phyloP scores from a whole-genome alignment of 2,888 invertebrate species.

The Stenotaenia linearis region DNA sequence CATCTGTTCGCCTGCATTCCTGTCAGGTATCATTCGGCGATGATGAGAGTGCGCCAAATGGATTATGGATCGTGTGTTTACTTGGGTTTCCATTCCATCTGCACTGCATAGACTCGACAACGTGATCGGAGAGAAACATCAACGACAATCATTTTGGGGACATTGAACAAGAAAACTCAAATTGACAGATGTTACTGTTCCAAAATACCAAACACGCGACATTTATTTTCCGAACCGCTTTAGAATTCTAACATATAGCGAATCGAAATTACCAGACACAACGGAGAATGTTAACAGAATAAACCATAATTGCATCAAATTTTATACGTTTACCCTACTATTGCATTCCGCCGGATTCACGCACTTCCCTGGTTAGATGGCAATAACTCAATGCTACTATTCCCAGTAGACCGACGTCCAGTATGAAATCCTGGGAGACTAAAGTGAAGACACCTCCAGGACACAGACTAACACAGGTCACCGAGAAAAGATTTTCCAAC shows the following conservation, averaged over 20 bases:
- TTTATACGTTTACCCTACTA: not conserved
- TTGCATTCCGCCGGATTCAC: not conserved
- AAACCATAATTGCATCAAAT: not conserved
- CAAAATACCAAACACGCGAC: not conserved
- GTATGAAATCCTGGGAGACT: not conserved
- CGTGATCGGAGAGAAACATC: not conserved
- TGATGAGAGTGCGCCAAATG: not conserved
- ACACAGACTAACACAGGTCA: constrained; percentile 9
- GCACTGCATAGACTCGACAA: not conserved
- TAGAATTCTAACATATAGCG: not conserved
- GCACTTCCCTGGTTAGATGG: not conserved
- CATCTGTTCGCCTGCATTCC: not conserved
- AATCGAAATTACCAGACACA: not conserved
- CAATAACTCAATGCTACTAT: not conserved
- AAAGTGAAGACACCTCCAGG: not conserved
- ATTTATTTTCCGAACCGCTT: not conserved
- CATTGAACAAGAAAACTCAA: constrained; percentile 8
- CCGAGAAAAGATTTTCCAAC: constrained; percentile 8
- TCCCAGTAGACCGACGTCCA: not conserved
- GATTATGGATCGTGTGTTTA: not conserved
- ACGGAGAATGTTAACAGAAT: not conserved
- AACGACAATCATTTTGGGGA: not conserved
- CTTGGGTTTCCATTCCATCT: not conserved
- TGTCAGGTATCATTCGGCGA: constrained; percentile 1
- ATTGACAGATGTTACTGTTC: not conserved